phyloP scores from a whole-genome alignment of 2,888 invertebrate species.

The Tenthredo distinguenda region DNA sequence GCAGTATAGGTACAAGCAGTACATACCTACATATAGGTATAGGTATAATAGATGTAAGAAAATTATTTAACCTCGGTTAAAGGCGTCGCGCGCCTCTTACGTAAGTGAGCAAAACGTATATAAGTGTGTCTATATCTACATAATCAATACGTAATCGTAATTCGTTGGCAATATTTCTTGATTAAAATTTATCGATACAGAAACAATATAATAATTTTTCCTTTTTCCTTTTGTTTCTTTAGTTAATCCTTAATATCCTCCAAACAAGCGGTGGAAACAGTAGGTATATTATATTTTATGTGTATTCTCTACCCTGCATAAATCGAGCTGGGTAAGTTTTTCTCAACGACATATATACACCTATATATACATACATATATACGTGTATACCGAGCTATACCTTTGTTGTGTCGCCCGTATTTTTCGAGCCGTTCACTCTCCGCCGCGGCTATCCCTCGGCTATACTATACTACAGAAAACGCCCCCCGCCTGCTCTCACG shows the following conservation, averaged over 20 bases:
- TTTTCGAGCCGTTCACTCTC: slow-evolving; percentile 45
- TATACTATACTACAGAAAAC: slow-evolving; percentile 2
- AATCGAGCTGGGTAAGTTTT: slow-evolving; percentile 5
- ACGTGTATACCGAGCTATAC: neutral
- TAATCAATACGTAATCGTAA: slow-evolving; percentile 9
- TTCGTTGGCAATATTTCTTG: neutral
- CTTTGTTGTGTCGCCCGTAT: slow-evolving; percentile 31
- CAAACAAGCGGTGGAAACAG: neutral
- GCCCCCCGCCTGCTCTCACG: neutral
- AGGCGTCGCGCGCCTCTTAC: neutral
- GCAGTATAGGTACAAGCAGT: neutral
- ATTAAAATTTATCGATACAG: slow-evolving; percentile 3
- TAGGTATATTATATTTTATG: neutral
- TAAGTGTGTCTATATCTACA: neutral
- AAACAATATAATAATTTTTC: neutral
- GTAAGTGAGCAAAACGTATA: slow-evolving; percentile 1
- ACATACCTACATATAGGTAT: neutral
- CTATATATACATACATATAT: neutral
- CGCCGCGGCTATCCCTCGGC: slow-evolving; percentile 21
- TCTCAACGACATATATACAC: neutral
- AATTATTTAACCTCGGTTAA: slow-evolving; percentile 28
- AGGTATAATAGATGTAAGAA: neutral
- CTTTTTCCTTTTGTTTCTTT: neutral
- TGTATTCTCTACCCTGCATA: neutral
- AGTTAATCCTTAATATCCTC: neutral